These are phyloP conservation scores for Bergia puertoricense DNA, from an alignment of 92 coral and sea anemone species.

Conservation along the genomic window DNA sequence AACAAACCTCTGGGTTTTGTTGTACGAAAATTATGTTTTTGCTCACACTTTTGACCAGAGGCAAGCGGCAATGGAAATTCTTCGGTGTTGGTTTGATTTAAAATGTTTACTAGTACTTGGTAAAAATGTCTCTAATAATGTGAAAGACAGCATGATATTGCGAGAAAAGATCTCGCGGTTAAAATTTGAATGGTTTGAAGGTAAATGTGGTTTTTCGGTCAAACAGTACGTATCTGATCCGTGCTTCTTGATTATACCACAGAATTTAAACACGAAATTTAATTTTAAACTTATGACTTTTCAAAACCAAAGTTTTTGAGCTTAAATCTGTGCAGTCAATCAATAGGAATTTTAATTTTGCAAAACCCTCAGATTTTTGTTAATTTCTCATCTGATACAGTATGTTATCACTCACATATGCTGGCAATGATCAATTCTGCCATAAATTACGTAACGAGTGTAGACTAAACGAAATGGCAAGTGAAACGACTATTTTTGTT, in stretches of 20 bases:
- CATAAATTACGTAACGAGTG: neutral
- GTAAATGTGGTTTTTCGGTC: neutral
- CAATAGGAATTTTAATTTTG: too few relatives aligned
- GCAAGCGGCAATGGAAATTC: neutral
- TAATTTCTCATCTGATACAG: neutral
- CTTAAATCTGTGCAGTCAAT: neutral
- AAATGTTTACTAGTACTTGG: neutral
- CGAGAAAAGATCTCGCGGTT: neutral
- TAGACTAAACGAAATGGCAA: neutral
- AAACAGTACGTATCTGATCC: neutral
- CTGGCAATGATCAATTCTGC: neutral
- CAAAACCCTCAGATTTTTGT: neutral
- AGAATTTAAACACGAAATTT: neutral
- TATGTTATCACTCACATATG: neutral
- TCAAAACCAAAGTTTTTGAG: neutral
- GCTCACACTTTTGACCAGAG: neutral
- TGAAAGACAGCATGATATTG: neutral
- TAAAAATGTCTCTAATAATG: neutral
- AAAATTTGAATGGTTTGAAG: neutral
- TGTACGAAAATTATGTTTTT: too few relatives aligned
- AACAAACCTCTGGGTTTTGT: neutral
- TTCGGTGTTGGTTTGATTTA: neutral
- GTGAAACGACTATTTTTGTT: slow-evolving; percentile 1
- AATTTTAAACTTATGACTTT: neutral
- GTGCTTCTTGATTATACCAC: neutral